Percentiles rank a stretch among this genome's conserved stretches.
Evolutionary conservation across 2,113 vertebrate species (phyloP).

Genomic region (Choloepus hoffmanni): DNA sequence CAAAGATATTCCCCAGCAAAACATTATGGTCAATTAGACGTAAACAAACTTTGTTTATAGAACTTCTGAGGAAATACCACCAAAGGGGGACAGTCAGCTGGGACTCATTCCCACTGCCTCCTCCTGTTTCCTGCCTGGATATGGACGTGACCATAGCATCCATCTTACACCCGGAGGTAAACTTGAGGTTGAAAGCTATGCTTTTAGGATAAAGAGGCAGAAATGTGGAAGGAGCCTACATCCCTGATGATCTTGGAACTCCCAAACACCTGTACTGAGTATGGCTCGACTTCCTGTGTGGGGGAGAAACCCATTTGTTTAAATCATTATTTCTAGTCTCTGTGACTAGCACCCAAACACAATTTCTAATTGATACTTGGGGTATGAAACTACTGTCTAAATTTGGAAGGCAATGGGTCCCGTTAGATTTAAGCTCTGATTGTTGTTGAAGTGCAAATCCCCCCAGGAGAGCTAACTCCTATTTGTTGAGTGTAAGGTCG

Average conservation of each 20-base stretch:
- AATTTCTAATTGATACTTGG: neutral
- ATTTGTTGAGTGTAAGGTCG: neutral
- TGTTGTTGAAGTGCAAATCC: neutral
- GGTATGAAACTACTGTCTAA: slow-evolving; percentile 30
- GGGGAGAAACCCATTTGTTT: neutral
- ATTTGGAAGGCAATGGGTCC: slow-evolving; percentile 23
- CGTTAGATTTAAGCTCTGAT: slow-evolving; percentile 26
- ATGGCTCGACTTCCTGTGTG: neutral
- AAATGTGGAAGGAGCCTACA: too few relatives aligned
- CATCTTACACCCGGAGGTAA: neutral
- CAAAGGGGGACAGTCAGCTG: neutral
- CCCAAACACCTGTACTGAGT: neutral
- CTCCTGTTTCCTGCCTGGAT: neutral
- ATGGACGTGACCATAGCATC: neutral
- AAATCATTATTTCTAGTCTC: slow-evolving; percentile 3
- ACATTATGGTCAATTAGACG: neutral
- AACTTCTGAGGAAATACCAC: neutral
- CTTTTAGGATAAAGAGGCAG: neutral
- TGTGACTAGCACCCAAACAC: neutral
- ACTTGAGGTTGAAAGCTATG: neutral
- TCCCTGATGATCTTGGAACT: neutral
- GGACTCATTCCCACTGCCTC: neutral
- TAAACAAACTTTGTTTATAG: neutral
- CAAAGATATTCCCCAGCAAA: slow-evolving; percentile 29
- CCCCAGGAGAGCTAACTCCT: neutral